A percentile compares a stretch with the other conserved stretches of the same genome.
Evolutionary conservation across 2,888 invertebrate genomes (phyloP).

Genomic region (Archips crataeganus): DNA sequence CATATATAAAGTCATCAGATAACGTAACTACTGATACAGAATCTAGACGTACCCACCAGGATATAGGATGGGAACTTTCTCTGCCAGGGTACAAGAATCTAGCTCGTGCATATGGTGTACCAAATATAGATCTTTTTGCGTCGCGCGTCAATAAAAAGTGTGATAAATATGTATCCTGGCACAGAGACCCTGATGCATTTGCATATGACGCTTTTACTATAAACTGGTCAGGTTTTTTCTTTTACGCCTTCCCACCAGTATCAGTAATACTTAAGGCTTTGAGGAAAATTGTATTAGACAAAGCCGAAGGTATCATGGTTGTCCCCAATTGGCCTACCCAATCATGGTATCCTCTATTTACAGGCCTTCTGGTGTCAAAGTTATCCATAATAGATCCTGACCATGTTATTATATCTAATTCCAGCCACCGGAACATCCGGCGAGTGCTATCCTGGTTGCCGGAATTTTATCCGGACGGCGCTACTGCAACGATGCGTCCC

Average conservation of each 20-base stretch:
- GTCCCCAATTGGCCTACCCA: background rate
- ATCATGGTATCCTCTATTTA: background rate
- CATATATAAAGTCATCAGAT: too few relatives aligned
- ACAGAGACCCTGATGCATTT: too few relatives aligned
- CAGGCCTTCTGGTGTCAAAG: background rate
- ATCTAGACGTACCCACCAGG: slow-evolving; percentile 6
- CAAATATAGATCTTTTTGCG: background rate
- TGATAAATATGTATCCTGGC: background rate
- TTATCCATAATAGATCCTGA: too few relatives aligned
- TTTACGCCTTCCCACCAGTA: background rate
- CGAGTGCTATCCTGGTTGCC: too few relatives aligned
- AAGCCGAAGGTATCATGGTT: background rate
- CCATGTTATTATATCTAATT: too few relatives aligned
- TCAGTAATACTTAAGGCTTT: background rate
- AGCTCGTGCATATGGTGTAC: background rate
- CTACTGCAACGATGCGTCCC: too few relatives aligned
- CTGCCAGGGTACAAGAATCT: background rate
- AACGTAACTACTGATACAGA: background rate
- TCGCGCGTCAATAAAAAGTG: background rate
- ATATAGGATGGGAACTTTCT: slow-evolving; percentile 2
- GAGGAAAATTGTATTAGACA: background rate
- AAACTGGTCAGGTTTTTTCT: background rate
- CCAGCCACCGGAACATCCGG: too few relatives aligned
- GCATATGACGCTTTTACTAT: background rate
- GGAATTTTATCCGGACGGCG: too few relatives aligned